These are phyloP conservation scores for Nannobrachium achirus DNA, from an alignment of 2,113 vertebrate genomes.

Conservation along the genomic window DNA sequence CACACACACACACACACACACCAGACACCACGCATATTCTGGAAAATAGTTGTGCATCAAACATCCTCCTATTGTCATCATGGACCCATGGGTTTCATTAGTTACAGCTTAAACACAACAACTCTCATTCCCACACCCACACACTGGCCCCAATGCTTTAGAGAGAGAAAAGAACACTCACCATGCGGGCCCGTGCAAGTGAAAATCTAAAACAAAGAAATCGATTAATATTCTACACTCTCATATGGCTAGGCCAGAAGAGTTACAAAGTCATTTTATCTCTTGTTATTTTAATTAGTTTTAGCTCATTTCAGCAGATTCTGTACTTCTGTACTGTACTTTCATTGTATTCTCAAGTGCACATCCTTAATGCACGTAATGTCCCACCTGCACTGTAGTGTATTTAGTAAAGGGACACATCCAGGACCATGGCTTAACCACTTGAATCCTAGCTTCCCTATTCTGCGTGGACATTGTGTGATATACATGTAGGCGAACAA, in stretches of 20 bases:
- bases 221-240: slow-evolving; percentile 25
- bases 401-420: too few relatives aligned
- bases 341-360: too few relatives aligned
- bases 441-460: too few relatives aligned
- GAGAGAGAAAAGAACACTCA: slow-evolving; percentile 51
- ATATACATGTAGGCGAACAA: too few relatives aligned
- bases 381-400: too few relatives aligned
- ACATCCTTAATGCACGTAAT: too few relatives aligned
- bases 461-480: too few relatives aligned
- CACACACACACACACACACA: neutral
- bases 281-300: neutral
- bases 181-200: slow-evolving; percentile 55
- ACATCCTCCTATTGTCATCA: slow-evolving; percentile 62
- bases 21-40: slow-evolving; percentile 35
- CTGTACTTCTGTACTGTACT: too few relatives aligned
- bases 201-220: slow-evolving; percentile 27
- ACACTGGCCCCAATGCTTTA: slow-evolving; percentile 59
- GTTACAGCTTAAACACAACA: slow-evolving; percentile 69
- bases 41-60: slow-evolving; percentile 54
- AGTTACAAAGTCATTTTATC: neutral
- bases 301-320: neutral
- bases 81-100: slow-evolving; percentile 74
- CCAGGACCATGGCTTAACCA: too few relatives aligned
- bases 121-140: slow-evolving; percentile 65
- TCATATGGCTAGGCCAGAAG: slow-evolving; percentile 11